These are phyloP conservation scores for Venusia cambrica DNA, from an alignment of 2,888 invertebrate species.

Conservation along the genomic window DNA sequence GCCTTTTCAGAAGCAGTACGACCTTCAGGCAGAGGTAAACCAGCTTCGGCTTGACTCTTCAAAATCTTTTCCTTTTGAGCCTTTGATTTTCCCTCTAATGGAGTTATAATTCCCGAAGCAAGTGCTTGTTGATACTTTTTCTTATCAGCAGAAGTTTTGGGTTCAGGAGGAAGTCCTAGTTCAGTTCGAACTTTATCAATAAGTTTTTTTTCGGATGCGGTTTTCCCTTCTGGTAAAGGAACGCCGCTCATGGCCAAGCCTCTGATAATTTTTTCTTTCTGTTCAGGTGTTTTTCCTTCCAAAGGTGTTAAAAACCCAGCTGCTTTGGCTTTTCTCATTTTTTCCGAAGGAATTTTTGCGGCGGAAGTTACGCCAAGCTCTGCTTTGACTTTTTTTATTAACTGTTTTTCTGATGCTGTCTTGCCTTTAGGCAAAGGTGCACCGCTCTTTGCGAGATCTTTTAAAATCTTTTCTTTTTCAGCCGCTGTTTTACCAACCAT, in stretches of 20 bases:
- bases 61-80: too few species aligned
- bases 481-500: constrained; percentile 33
- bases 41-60: too few species aligned
- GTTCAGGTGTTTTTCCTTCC: too few species aligned
- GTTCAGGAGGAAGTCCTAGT: constrained; percentile 29
- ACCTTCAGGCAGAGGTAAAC: too few species aligned
- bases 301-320: constrained; percentile 30
- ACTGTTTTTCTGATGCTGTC: constrained; percentile 34
- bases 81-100: too few species aligned
- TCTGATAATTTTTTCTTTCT: too few species aligned
- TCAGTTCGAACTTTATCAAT: constrained; percentile 36
- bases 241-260: constrained; percentile 30
- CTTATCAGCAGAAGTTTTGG: constrained; percentile 19
- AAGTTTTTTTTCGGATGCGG: constrained; percentile 36
- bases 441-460: constrained; percentile 30
- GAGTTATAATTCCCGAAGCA: constrained; percentile 26
- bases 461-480: constrained; percentile 40
- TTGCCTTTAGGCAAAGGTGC: constrained; percentile 38
- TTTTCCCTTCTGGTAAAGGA: constrained; percentile 37
- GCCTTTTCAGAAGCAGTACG: too few species aligned
- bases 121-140: constrained; percentile 32
- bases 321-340: constrained; percentile 33
- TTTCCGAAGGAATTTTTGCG: constrained; percentile 25
- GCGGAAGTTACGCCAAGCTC: constrained; percentile 34
- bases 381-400: constrained; percentile 34